Percentiles rank a stretch among this genome's conserved stretches.
Conservation (phyloP, 2,888 invertebrate species). For the Darwinula stevensoni region DNA sequence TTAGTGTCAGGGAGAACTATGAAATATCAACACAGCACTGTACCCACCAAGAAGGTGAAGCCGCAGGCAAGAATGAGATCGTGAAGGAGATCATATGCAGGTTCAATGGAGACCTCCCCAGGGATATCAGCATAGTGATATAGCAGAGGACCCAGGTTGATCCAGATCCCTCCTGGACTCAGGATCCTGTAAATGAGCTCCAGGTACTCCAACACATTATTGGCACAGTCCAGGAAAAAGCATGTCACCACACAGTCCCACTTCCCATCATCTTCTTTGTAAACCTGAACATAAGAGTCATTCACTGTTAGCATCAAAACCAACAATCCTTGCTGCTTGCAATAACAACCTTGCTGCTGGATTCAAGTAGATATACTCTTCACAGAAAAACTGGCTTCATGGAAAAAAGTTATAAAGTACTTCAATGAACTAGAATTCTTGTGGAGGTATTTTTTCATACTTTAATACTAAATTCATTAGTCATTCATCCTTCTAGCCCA, state of each 20-base stretch:
- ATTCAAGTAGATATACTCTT: neutral
- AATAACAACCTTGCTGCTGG: neutral
- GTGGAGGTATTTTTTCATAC: too few species aligned
- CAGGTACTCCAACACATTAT: conserved; percentile 77
- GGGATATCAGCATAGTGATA: conserved; percentile 61
- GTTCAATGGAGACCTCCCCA: conserved; percentile 66
- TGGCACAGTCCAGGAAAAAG: conserved; percentile 95
- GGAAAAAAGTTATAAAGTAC: too few species aligned
- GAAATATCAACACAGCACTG: neutral
- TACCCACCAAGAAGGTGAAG: conserved; percentile 20
- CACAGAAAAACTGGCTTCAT: neutral
- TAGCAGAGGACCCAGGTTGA: conserved; percentile 66
- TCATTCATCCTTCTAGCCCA: too few species aligned
- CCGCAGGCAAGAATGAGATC: conserved; percentile 51
- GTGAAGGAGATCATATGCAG: conserved; percentile 53
- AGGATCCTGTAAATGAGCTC: conserved; percentile 69
- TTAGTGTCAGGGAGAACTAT: neutral
- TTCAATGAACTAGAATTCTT: too few species aligned
- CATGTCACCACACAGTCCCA: conserved; percentile 88
- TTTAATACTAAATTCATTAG: too few species aligned
- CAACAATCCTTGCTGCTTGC: neutral
- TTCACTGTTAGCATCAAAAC: neutral
- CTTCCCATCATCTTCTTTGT: conserved; percentile 29
- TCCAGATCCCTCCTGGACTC: conserved; percentile 56
- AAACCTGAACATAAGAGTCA: too few species aligned